Base-by-base conservation (phyloP, 64 coral and sea anemone genomes). In the Exaiptasia diaphana region DNA sequence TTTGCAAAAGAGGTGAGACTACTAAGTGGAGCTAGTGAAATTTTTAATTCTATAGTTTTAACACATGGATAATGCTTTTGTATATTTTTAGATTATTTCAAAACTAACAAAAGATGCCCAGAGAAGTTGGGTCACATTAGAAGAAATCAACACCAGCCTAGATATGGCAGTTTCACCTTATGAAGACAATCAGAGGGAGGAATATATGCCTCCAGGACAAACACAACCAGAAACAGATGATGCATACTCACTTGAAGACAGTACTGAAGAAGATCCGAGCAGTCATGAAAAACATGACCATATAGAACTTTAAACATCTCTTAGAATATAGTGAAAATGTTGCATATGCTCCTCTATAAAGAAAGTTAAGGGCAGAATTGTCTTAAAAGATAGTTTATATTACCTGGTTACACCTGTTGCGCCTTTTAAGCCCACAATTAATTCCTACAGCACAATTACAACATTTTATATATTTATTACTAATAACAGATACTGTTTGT, bases 21-120 rank as follows among this genome's bases (percentile, higher is more conserved):
- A 4, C 29, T 22, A 31, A 13, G 13, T 13, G 5, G 40, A 1
- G 18, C 14, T 73, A 23, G 28, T 44, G 18, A 4, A 10, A 59
- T 1, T 55, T 20, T n/a, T n/a, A n/a, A n/a, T n/a, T n/a, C n/a
- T n/a, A n/a, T n/a, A n/a, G n/a, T n/a, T n/a, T n/a, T n/a, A n/a
- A n/a, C n/a, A n/a, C n/a, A n/a, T n/a, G n/a, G n/a, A n/a, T n/a
- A 23, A 9, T 38, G 32, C 5, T 1, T n/a, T 74, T 18, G 46
- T n/a, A 39, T 29, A 22, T 79, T 25, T 38, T 62, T 20, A 85
- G 82, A 29, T 85, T 43, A 59, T 85, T 11, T 42, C 57, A 74
- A 85, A 85, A 75, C 41, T 85, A 49, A 69, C 68, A 38, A 59
- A 85, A n/a, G 55, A 85, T 34, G 24, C 24, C 15, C 44, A 42